Conservation (phyloP, 64 coral and sea anemone genomes). For the Pachyseris speciosa region DNA sequence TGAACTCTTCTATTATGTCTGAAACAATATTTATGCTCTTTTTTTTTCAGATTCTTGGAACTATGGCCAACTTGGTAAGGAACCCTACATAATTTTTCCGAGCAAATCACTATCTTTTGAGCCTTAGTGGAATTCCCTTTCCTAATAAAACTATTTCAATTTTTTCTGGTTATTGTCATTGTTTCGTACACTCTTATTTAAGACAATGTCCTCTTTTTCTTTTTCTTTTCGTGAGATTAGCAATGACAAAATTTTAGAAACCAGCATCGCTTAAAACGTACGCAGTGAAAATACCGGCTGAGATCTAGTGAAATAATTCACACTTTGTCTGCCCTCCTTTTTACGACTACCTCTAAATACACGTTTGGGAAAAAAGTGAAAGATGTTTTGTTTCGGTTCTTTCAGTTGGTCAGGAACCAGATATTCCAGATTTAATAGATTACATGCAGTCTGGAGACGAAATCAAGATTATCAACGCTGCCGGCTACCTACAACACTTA, state of each 20-base stretch:
- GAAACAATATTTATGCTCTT: background rate
- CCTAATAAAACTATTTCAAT: too few species aligned
- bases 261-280: too few species aligned
- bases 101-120: background rate
- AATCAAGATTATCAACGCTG: slow-evolving; percentile 74
- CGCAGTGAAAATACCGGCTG: too few species aligned
- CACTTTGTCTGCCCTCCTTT: too few species aligned
- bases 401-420: slow-evolving; percentile 85
- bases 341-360: too few species aligned
- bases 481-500: slow-evolving; percentile 83
- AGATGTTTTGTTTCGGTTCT: background rate
- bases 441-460: slow-evolving; percentile 91
- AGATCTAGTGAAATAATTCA: too few species aligned
- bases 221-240: too few species aligned
- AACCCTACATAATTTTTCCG: background rate
- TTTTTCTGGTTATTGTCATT: background rate
- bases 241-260: too few species aligned
- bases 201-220: too few species aligned
- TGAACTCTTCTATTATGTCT: background rate
- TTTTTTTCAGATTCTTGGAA: slow-evolving; percentile 79
- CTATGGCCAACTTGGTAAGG: slow-evolving; percentile 53
- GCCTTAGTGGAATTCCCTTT: too few species aligned
- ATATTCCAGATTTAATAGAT: slow-evolving; percentile 92
- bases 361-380: background rate
- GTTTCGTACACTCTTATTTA: background rate